Evolutionary conservation across 2,888 invertebrate genomes (phyloP).

Genomic region (Pachydiplax longipennis): DNA sequence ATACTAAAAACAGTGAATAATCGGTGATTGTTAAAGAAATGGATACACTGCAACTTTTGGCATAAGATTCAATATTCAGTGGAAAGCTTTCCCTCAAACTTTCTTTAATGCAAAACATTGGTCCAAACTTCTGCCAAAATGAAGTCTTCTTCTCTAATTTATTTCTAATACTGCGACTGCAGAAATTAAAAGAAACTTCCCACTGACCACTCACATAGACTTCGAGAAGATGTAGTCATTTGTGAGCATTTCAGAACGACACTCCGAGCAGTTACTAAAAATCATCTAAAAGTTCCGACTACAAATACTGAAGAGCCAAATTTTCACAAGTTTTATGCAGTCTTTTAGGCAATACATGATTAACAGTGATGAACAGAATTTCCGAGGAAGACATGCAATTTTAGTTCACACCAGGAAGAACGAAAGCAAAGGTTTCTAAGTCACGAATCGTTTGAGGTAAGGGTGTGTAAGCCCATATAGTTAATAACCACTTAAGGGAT

Average conservation of each 20-base stretch:
- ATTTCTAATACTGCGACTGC: background rate
- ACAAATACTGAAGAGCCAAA: background rate
- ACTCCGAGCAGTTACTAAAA: background rate
- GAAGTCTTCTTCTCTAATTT: background rate
- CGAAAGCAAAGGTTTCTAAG: background rate
- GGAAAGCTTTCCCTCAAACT: background rate
- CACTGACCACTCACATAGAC: background rate
- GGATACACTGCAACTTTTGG: background rate
- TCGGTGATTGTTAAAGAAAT: background rate
- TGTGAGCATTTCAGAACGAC: background rate
- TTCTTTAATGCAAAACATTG: background rate
- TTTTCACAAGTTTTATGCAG: background rate
- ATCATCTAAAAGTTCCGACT: background rate
- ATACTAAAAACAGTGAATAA: background rate
- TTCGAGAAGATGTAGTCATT: background rate
- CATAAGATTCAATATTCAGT: background rate
- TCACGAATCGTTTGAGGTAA: background rate
- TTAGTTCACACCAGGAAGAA: conserved; percentile 4
- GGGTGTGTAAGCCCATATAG: background rate
- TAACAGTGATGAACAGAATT: background rate
- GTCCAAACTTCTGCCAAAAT: background rate
- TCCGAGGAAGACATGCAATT: conserved; percentile 5
- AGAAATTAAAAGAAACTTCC: background rate
- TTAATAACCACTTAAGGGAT: conserved; percentile 17
- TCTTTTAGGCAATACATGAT: background rate